These are phyloP conservation scores for Petrocephalus sullivani DNA, from an alignment of 2,797 vertebrate genomes.

Conservation along the genomic window DNA sequence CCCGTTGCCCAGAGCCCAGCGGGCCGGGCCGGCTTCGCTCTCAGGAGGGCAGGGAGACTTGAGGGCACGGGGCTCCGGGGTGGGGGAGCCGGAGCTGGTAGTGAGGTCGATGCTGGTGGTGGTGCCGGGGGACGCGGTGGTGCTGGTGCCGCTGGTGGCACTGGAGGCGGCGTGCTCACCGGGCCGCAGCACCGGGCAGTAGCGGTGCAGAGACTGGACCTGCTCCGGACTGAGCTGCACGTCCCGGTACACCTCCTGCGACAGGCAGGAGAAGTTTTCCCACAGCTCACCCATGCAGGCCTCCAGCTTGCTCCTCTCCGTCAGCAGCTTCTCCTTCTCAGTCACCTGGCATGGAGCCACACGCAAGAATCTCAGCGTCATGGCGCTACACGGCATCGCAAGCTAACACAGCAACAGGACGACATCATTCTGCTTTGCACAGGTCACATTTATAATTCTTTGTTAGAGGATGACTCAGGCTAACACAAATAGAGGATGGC, in stretches of 20 bases:
- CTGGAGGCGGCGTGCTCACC: conserved; percentile 60
- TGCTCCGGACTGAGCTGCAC: conserved; percentile 93
- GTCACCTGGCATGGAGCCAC: conserved; percentile 67
- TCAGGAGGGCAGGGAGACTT: conserved; percentile 68
- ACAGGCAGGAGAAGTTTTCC: conserved; percentile 98
- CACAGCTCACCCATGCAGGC: conserved; percentile 95
- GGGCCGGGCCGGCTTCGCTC: conserved; percentile 53
- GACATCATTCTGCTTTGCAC: not conserved
- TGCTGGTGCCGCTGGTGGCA: conserved; percentile 12
- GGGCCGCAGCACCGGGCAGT: conserved; percentile 87
- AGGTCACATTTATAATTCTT: too few relatives aligned
- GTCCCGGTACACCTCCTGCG: conserved; percentile 93
- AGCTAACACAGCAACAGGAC: not conserved
- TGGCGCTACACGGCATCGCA: not conserved
- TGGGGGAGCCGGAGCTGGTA: conserved; percentile 58
- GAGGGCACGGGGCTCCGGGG: conserved; percentile 72
- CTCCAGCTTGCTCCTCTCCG: conserved; percentile 95
- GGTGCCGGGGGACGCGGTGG: conserved; percentile 14
- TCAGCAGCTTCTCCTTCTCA: conserved; percentile 95
- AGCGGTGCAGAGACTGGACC: conserved; percentile 90
- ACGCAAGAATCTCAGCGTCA: conserved; percentile 22
- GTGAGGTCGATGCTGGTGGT: conserved; percentile 56
- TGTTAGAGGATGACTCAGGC: not conserved
- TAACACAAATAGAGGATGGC: not conserved
- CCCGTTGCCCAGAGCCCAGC: conserved; percentile 68